phyloP scores from a whole-genome alignment of 2,888 invertebrate genomes.

The Corythucha ciliata region DNA sequence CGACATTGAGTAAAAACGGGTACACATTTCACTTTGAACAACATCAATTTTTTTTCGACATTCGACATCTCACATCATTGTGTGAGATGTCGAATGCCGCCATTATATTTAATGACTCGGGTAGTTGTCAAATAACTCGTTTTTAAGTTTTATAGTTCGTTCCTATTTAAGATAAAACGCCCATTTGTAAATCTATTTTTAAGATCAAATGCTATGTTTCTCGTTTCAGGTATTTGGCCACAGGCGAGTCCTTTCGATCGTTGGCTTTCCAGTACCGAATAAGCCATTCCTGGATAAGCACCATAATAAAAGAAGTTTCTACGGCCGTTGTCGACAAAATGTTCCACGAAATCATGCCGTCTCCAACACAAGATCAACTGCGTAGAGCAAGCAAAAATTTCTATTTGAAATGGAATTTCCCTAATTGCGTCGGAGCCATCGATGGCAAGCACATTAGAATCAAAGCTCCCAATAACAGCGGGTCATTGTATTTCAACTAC shows the following conservation, averaged over 20 bases:
- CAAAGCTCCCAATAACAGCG: constrained; percentile 33
- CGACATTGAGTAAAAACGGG: too few species aligned
- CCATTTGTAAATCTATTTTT: too few species aligned
- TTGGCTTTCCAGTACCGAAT: constrained; percentile 20
- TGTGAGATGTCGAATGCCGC: too few species aligned
- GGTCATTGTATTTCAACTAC: constrained; percentile 36
- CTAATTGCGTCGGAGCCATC: constrained; percentile 31
- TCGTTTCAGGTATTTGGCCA: constrained; percentile 23
- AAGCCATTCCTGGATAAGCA: constrained; percentile 19
- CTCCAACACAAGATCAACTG: constrained; percentile 26
- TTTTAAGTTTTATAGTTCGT: too few species aligned
- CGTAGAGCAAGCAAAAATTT: constrained; percentile 23
- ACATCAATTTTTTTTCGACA: too few species aligned
- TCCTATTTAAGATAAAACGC: too few species aligned
- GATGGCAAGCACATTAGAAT: constrained; percentile 37
- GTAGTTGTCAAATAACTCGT: too few species aligned
- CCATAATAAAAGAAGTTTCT: constrained; percentile 19
- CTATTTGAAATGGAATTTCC: constrained; percentile 34
- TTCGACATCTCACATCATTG: too few species aligned
- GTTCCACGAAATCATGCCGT: constrained; percentile 19
- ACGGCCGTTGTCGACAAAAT: constrained; percentile 8
- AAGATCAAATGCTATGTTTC: too few species aligned
- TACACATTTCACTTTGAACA: too few species aligned
- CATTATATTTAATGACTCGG: too few species aligned
- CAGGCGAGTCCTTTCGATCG: constrained; percentile 16